Evolutionary conservation across 2,113 vertebrate species (phyloP).

Genomic region (Mustela lutreola): DNA sequence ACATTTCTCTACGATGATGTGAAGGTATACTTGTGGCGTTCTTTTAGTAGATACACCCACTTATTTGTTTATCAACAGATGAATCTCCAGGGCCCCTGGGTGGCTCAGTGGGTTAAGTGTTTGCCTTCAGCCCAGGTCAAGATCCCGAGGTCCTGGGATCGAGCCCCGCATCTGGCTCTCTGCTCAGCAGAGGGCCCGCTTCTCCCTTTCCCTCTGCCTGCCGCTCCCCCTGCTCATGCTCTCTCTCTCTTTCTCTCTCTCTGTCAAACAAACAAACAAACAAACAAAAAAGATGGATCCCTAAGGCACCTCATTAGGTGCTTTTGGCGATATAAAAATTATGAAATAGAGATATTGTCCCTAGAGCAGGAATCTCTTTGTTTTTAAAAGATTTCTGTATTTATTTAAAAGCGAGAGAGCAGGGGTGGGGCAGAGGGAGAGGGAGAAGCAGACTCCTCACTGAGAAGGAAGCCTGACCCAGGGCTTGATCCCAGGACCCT

Average conservation of each 20-base stretch:
- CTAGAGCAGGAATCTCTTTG: background rate
- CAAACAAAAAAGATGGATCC: background rate
- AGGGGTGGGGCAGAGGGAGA: background rate
- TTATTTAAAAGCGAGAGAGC: background rate
- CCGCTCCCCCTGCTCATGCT: too few relatives aligned
- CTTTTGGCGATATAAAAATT: background rate
- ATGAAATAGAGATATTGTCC: background rate
- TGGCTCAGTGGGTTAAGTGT: too few relatives aligned
- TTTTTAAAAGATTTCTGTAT: too few relatives aligned
- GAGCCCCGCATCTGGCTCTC: too few relatives aligned
- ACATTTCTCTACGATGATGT: background rate
- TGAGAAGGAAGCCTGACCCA: background rate
- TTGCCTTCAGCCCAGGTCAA: too few relatives aligned
- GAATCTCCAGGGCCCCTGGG: background rate
- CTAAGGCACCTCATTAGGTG: background rate
- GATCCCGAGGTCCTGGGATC: too few relatives aligned
- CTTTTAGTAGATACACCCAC: background rate
- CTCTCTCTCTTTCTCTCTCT: too few relatives aligned
- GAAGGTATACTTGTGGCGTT: background rate
- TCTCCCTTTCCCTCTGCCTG: too few relatives aligned
- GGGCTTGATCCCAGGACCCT: background rate
- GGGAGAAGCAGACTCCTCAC: background rate
- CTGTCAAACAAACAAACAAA: too few relatives aligned
- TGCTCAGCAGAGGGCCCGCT: too few relatives aligned
- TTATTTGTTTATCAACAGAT: background rate